Evolutionary conservation across 2,888 invertebrate genomes (phyloP).

Genomic region (Limenitis camilla): DNA sequence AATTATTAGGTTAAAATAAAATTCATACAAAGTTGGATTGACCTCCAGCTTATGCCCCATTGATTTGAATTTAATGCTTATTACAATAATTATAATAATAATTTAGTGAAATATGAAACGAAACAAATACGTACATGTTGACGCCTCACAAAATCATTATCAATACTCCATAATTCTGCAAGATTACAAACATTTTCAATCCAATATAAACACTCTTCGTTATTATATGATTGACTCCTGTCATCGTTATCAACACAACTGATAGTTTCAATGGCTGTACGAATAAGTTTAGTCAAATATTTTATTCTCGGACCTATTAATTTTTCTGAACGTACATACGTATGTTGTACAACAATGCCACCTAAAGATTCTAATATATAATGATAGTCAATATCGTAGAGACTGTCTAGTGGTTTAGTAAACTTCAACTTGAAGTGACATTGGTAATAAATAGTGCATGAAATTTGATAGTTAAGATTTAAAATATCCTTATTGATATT

Average conservation of each 20-base stretch:
- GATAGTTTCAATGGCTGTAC: constrained; percentile 83
- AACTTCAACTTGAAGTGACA: constrained; percentile 84
- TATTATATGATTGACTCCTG: constrained; percentile 58
- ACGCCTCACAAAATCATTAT: constrained; percentile 81
- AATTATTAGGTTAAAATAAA: too few relatives aligned
- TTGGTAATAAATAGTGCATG: constrained; percentile 84
- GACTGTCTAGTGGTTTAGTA: constrained; percentile 79
- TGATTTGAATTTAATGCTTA: background rate
- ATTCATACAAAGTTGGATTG: too few relatives aligned
- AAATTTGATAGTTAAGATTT: constrained; percentile 86
- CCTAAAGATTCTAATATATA: constrained; percentile 70
- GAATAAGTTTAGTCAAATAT: constrained; percentile 83
- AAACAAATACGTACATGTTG: constrained; percentile 79
- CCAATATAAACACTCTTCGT: constrained; percentile 74
- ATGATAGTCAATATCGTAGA: constrained; percentile 84
- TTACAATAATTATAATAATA: background rate
- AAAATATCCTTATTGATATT: constrained; percentile 84
- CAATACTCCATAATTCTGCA: constrained; percentile 85
- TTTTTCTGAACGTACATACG: constrained; percentile 79
- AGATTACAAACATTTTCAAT: constrained; percentile 81
- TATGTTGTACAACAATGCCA: constrained; percentile 59
- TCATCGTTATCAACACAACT: constrained; percentile 72
- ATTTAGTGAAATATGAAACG: background rate
- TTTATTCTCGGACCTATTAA: constrained; percentile 79
- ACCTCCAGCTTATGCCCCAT: too few relatives aligned